Percentiles rank a stretch among this genome's conserved stretches.
phyloP scores from a whole-genome alignment of 2,113 vertebrate species.

The Archocentrus centrarchus region DNA sequence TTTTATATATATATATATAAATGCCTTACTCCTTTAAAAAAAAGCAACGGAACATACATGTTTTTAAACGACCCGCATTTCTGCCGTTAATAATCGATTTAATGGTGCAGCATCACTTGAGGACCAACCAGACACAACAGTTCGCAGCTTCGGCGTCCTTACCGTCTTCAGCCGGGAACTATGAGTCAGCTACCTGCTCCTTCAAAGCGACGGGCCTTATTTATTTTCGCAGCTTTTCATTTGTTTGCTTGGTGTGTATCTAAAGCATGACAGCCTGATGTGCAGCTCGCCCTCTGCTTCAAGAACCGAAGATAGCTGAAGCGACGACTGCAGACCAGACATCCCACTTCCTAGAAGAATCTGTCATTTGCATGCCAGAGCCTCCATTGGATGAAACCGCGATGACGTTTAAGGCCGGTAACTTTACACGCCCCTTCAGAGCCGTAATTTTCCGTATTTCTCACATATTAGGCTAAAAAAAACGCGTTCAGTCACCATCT shows the following conservation, averaged over 20 bases:
- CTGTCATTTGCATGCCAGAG: slow-evolving; percentile 4
- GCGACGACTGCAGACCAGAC: slow-evolving; percentile 13
- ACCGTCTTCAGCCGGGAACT: slow-evolving; percentile 26
- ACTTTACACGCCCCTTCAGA: neutral
- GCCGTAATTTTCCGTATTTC: neutral
- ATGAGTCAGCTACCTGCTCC: neutral
- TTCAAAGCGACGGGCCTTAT: neutral
- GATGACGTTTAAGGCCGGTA: neutral
- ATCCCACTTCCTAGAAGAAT: slow-evolving; percentile 61
- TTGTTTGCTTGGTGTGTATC: neutral
- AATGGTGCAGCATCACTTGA: slow-evolving; percentile 9
- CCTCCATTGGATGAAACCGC: slow-evolving; percentile 51
- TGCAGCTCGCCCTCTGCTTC: slow-evolving; percentile 12
- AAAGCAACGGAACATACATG: neutral
- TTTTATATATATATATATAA: too few species aligned
- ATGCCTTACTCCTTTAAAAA: neutral
- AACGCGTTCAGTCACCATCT: neutral
- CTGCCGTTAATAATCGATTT: neutral
- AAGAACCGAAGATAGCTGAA: neutral
- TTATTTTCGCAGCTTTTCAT: slow-evolving; percentile 27
- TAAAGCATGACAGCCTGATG: neutral
- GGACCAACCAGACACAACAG: neutral
- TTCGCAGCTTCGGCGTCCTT: slow-evolving; percentile 26
- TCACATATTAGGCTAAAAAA: neutral
- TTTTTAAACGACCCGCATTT: neutral